Evolutionary conservation across 2,888 invertebrate species (phyloP).

Genomic region (Busseola fusca): DNA sequence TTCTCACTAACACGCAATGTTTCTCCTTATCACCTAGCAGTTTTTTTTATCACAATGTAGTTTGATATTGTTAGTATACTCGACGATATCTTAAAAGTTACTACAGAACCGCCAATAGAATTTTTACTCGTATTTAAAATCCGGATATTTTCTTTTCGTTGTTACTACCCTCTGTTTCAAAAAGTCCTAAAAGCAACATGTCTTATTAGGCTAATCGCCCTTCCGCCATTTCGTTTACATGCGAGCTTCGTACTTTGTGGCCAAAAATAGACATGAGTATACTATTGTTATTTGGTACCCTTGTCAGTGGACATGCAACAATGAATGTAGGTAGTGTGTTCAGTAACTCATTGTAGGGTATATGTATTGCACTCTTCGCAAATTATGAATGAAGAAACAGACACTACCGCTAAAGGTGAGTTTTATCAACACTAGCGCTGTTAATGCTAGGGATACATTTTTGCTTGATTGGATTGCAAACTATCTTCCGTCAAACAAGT

Average conservation of each 20-base stretch:
- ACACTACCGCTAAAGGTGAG: background rate
- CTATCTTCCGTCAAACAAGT: background rate
- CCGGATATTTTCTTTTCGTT: background rate
- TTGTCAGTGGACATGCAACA: background rate
- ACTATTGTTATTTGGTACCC: background rate
- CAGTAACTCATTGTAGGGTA: background rate
- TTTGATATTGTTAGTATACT: slow-evolving; percentile 27
- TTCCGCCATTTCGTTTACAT: background rate
- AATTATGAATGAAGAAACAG: slow-evolving; percentile 2
- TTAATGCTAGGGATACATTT: background rate
- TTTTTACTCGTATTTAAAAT: background rate
- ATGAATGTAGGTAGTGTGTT: background rate
- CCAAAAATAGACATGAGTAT: background rate
- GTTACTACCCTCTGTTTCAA: background rate
- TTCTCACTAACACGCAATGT: slow-evolving; percentile 17
- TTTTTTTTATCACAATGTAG: slow-evolving; percentile 33
- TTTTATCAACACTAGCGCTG: background rate
- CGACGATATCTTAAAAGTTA: slow-evolving; percentile 9
- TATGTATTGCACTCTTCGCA: background rate
- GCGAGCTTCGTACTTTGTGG: background rate
- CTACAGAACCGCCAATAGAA: background rate
- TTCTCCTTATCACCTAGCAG: slow-evolving; percentile 44
- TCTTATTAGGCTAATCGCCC: background rate
- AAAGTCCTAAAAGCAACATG: background rate
- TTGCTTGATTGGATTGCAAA: too few species aligned